Conservation (phyloP, 2,888 invertebrate genomes). For the Sinotaia quadrata region DNA sequence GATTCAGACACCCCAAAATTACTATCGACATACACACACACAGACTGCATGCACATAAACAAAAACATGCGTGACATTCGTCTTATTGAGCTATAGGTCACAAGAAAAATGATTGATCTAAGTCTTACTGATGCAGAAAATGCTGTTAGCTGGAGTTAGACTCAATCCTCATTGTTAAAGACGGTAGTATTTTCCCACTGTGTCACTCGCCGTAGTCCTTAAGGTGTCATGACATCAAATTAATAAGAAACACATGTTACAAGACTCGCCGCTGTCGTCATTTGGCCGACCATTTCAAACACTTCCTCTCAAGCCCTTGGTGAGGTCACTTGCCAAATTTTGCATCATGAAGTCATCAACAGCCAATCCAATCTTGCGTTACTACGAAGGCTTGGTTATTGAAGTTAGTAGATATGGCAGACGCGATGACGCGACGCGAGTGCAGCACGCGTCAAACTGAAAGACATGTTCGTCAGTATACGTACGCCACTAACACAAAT, state of each 20-base stretch:
- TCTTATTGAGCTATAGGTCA: conserved; percentile 22
- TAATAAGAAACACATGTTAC: conserved; percentile 19
- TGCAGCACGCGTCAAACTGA: too few relatives aligned
- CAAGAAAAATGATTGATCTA: conserved; percentile 4
- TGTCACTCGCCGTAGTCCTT: background rate
- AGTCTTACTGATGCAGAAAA: conserved; percentile 12
- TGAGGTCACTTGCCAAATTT: conserved; percentile 29
- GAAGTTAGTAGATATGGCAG: too few relatives aligned
- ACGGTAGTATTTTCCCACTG: background rate
- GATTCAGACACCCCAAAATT: too few relatives aligned
- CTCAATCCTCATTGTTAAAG: conserved; percentile 17
- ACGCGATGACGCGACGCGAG: too few relatives aligned
- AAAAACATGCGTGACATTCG: conserved; percentile 24
- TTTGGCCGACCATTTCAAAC: conserved; percentile 29
- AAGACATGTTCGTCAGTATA: too few relatives aligned
- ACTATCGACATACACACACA: too few relatives aligned
- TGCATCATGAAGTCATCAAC: conserved; percentile 28
- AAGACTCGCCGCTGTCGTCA: conserved; percentile 5
- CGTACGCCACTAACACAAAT: too few relatives aligned
- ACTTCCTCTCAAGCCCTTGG: conserved; percentile 26
- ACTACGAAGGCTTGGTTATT: conserved; percentile 8
- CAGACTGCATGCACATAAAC: too few relatives aligned
- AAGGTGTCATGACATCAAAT: background rate
- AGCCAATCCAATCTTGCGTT: conserved; percentile 23
- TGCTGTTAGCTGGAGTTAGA: conserved; percentile 1